Percentiles rank a stretch among this genome's conserved stretches.
phyloP scores from a whole-genome alignment of 2,113 vertebrate species.

The Anarhynchus alexandrinus region DNA sequence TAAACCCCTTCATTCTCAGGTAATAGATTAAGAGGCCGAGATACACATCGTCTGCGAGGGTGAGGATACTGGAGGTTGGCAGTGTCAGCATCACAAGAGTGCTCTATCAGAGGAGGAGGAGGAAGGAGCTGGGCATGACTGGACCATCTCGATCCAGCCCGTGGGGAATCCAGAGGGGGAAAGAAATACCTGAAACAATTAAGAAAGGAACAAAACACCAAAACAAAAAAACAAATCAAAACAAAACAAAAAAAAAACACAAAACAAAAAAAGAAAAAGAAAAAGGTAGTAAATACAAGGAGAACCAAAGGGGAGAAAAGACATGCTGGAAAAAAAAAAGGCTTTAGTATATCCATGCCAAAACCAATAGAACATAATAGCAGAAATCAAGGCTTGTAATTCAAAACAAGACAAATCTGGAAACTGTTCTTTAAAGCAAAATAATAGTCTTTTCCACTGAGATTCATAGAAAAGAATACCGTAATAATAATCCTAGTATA shows the following conservation, averaged over 20 bases:
- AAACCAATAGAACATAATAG: conserved; percentile 72
- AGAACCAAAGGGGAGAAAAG: conserved; percentile 76
- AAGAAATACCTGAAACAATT: conserved; percentile 95
- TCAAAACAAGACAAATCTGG: conserved; percentile 67
- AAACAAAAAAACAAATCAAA: conserved; percentile 66
- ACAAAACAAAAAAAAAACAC: not conserved
- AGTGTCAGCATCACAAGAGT: conserved; percentile 86
- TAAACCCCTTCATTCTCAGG: conserved; percentile 82
- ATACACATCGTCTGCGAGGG: conserved; percentile 78
- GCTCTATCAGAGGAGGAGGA: conserved; percentile 88
- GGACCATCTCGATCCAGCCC: conserved; percentile 87
- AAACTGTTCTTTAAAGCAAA: conserved; percentile 57
- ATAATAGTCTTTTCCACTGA: conserved; percentile 47
- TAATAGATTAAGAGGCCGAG: conserved; percentile 80
- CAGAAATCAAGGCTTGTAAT: conserved; percentile 68
- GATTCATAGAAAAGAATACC: conserved; percentile 6
- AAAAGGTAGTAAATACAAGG: conserved; percentile 77
- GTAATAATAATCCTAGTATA: not conserved
- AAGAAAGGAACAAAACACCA: conserved; percentile 77
- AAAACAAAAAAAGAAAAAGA: conserved; percentile 70
- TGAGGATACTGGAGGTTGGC: conserved; percentile 80
- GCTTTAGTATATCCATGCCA: conserved; percentile 76
- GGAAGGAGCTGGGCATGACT: conserved; percentile 90
- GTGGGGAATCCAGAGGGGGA: conserved; percentile 90
- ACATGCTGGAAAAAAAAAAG: conserved; percentile 74